A percentile compares a stretch with the other conserved stretches of the same genome.
Conservation (phyloP, 92 coral and sea anemone species). For the Epizoanthus rinbou region DNA sequence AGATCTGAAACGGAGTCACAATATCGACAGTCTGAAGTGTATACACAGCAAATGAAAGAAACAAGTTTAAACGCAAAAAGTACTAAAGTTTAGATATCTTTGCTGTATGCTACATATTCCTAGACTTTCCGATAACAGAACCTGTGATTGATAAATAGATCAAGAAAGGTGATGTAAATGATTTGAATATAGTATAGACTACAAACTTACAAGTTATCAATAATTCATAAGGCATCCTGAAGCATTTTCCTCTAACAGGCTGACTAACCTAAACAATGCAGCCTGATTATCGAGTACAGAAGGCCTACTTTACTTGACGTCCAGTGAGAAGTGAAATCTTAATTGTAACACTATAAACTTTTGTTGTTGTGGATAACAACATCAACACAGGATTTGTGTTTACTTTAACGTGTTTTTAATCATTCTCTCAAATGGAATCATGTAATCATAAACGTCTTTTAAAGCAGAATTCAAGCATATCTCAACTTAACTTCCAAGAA, state of each 20-base stretch:
- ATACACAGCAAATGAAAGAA: too few species aligned
- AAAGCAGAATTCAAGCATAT: too few species aligned
- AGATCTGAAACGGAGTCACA: neutral
- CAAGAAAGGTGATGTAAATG: neutral
- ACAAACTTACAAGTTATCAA: conserved; percentile 4
- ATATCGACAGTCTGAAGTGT: neutral
- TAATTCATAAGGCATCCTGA: neutral
- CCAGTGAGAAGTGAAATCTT: neutral
- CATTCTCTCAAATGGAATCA: too few species aligned
- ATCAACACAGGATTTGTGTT: neutral
- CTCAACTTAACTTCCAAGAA: too few species aligned
- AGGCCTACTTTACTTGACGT: neutral
- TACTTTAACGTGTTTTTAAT: too few species aligned
- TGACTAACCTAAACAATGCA: neutral
- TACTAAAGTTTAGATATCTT: too few species aligned
- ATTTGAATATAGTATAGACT: neutral
- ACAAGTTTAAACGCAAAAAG: too few species aligned
- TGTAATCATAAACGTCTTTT: too few species aligned
- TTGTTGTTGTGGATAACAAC: conserved; percentile 18
- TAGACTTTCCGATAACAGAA: too few species aligned
- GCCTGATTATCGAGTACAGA: neutral
- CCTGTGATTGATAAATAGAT: neutral
- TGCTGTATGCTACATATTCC: too few species aligned
- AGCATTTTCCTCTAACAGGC: neutral
- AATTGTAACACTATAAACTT: neutral